A percentile compares a stretch with the other conserved stretches of the same genome.
phyloP scores from a whole-genome alignment of 2,888 invertebrate species.

The Heliconius hortense region DNA sequence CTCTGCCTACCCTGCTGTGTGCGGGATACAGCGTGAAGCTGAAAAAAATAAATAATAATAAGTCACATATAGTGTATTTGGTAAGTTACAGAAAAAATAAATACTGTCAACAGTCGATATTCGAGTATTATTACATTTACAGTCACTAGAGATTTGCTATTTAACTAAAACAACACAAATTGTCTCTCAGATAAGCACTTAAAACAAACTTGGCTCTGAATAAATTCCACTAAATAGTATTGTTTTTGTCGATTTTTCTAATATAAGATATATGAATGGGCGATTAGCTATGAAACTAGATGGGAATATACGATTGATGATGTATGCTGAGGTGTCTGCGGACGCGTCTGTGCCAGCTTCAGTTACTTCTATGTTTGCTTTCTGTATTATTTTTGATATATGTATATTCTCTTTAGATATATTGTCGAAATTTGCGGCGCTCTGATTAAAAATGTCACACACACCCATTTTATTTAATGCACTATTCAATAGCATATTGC shows the following conservation, averaged over 20 bases:
- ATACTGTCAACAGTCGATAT: background rate
- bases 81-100: conserved; percentile 1
- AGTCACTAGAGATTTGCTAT: background rate
- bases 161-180: background rate
- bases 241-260: conserved; percentile 84
- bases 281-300: conserved; percentile 84
- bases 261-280: conserved; percentile 86
- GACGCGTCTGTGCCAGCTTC: conserved; percentile 88
- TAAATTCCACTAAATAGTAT: conserved; percentile 85
- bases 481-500: conserved; percentile 82
- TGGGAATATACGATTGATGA: conserved; percentile 80
- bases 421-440: conserved; percentile 79
- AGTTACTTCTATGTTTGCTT: conserved; percentile 87
- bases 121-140: conserved; percentile 2
- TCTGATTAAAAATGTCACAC: conserved; percentile 83
- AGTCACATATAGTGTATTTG: background rate
- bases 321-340: conserved; percentile 78
- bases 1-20: too few relatives aligned
- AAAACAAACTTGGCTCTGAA: conserved; percentile 70
- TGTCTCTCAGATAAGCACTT: background rate
- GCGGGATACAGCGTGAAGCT: too few relatives aligned
- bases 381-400: conserved; percentile 86
- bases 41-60: too few relatives aligned
- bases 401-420: conserved; percentile 80
- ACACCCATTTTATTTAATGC: conserved; percentile 85